Base-by-base conservation (phyloP, 92 coral and sea anemone genomes). In the Phenganax marumi region DNA sequence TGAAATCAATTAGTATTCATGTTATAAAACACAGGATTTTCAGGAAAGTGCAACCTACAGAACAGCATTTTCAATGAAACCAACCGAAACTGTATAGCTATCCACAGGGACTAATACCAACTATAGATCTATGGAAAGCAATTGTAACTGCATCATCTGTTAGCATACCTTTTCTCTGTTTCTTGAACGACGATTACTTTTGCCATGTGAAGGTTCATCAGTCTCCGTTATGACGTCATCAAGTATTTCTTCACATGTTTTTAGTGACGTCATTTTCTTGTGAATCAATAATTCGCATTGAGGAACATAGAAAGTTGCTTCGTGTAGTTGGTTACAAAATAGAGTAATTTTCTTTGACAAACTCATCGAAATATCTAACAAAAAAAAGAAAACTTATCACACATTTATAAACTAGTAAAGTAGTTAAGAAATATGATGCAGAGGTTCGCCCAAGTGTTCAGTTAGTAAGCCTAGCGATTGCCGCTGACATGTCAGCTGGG, bases 251-350 rank as follows among this genome's bases (percentile, higher is more conserved):
- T 17, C 55, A 62, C 83, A 78, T 7, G 72, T 61, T 48, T 48
- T 78, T 11, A 10, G n/a, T 33, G 66, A 7, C 21, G 6, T 78
- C 26, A 78, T 10, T 48, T 51, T 72, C 13, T 39, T 17, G 63
- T 72, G 72, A 78, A 78, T 60, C 60, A 78, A 63, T 52, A 78
- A 78, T 50, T 58, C 48, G 47, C 83, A 62, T 62, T 61, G 39
- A 33, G 83, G 83, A 9, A 78, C 13, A 39, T 78, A 62, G 52
- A 78, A 78, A n/a, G 54, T 78, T 6, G 83, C 83, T 12, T 51
- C 65, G 16, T 43, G 73, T 78, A 62, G 63, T 63, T 61, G 46
- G 50, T 63, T 78, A 24, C 71, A 78, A 16, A 78, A n/a, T 57
- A 43, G 39, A 63, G 72, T 63, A 4, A 48, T 62, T 16, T 62